phyloP scores from a whole-genome alignment of 2,888 invertebrate species.

The Rhagophthalmus giganteus region DNA sequence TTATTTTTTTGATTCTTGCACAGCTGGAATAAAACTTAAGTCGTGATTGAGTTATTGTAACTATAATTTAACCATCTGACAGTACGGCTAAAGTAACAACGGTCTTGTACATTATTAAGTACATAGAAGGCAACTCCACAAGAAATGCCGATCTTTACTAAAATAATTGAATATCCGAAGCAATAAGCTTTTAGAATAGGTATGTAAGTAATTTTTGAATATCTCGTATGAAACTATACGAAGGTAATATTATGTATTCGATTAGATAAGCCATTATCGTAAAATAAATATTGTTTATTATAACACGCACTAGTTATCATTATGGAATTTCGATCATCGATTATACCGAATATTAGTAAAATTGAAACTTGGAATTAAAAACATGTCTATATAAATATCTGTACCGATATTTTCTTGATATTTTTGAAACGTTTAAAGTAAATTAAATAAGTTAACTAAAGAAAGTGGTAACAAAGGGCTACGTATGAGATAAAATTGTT shows the following conservation, averaged over 20 bases:
- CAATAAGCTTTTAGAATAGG: neutral
- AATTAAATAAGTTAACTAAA: too few relatives aligned
- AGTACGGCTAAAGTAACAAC: slow-evolving; percentile 21
- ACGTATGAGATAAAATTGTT: too few relatives aligned
- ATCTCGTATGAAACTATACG: neutral
- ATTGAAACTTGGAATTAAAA: too few relatives aligned
- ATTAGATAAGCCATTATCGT: too few relatives aligned
- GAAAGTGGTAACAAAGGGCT: too few relatives aligned
- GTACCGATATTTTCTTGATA: too few relatives aligned
- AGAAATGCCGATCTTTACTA: neutral
- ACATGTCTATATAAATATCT: too few relatives aligned
- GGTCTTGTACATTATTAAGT: slow-evolving; percentile 21
- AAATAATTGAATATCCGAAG: slow-evolving; percentile 3
- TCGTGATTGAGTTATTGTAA: slow-evolving; percentile 57
- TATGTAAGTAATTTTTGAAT: neutral
- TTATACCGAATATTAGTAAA: too few relatives aligned
- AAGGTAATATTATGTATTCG: neutral
- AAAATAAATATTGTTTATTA: too few relatives aligned
- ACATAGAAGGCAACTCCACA: slow-evolving; percentile 5
- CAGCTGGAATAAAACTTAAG: slow-evolving; percentile 50
- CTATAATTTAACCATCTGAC: slow-evolving; percentile 38
- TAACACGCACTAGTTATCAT: too few relatives aligned
- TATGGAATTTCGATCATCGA: too few relatives aligned
- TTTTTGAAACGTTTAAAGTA: too few relatives aligned
- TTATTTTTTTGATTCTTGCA: slow-evolving; percentile 51